Evolutionary conservation across 2,888 invertebrate genomes (phyloP).

Genomic region (Galerucella nymphaeae): DNA sequence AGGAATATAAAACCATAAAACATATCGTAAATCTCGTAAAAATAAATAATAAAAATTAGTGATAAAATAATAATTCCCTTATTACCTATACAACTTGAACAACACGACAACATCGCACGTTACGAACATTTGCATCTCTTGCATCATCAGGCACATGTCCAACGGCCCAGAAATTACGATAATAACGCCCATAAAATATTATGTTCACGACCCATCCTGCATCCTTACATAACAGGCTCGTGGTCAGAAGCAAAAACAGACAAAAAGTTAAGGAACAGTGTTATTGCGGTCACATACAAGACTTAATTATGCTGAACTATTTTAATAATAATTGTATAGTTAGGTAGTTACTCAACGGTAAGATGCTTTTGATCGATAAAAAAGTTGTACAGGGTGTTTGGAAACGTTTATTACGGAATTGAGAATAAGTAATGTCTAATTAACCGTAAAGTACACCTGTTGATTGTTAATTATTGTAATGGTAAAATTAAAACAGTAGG

Average conservation of each 20-base stretch:
- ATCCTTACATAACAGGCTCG: slow-evolving; percentile 35
- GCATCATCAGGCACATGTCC: slow-evolving; percentile 35
- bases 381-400: slow-evolving; percentile 1
- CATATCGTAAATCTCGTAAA: neutral
- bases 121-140: slow-evolving; percentile 29
- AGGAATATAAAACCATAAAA: neutral
- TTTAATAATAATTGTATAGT: slow-evolving; percentile 40
- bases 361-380: slow-evolving; percentile 26
- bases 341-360: slow-evolving; percentile 22
- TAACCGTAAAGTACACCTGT: neutral
- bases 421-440: neutral
- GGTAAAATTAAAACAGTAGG: too few species aligned
- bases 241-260: slow-evolving; percentile 25
- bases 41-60: too few species aligned
- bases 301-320: slow-evolving; percentile 42
- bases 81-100: neutral
- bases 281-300: slow-evolving; percentile 36
- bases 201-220: slow-evolving; percentile 33
- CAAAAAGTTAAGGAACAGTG: slow-evolving; percentile 25
- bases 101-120: neutral
- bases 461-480: too few species aligned
- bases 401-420: neutral
- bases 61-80: neutral
- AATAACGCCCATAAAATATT: slow-evolving; percentile 41
- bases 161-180: slow-evolving; percentile 36